Evolutionary conservation across 2,113 vertebrate genomes (phyloP).

Genomic region (Eulemur rufifrons): DNA sequence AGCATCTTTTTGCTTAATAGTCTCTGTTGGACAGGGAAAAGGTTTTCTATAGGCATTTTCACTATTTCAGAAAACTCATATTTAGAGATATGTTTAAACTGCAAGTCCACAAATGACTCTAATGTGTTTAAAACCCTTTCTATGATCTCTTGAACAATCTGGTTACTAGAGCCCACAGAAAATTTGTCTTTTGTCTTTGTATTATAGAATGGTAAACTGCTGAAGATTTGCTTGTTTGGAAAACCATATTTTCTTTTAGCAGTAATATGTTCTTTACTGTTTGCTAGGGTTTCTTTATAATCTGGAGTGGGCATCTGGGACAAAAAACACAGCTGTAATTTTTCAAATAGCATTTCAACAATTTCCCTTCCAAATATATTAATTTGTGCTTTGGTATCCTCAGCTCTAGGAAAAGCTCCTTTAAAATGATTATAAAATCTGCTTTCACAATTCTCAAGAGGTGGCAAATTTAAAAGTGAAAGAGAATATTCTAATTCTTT

Average conservation of each 20-base stretch:
- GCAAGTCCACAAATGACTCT: constrained; percentile 72
- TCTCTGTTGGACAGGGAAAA: constrained; percentile 58
- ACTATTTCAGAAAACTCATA: constrained; percentile 75
- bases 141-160: constrained; percentile 60
- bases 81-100: constrained; percentile 71
- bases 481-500: constrained; percentile 69
- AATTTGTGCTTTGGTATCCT: constrained; percentile 54
- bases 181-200: not conserved
- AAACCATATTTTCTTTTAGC: not conserved
- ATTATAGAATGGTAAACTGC: not conserved
- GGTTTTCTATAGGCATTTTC: constrained; percentile 70
- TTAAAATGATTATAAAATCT: not conserved
- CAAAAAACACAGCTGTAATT: constrained; percentile 73
- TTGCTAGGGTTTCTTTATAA: not conserved
- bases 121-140: constrained; percentile 64
- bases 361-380: constrained; percentile 71
- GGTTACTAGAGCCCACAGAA: not conserved
- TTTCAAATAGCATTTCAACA: constrained; percentile 75
- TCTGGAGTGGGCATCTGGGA: constrained; percentile 36
- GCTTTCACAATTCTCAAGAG: constrained; percentile 45
- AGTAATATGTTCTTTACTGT: not conserved
- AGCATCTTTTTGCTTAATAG: constrained; percentile 42
- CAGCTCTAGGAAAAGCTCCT: not conserved
- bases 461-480: constrained; percentile 63
- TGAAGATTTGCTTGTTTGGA: not conserved